A percentile compares a stretch with the other conserved stretches of the same genome.
These are phyloP conservation scores for Sipha flava DNA, from an alignment of 1,140 invertebrate genomes.

Conservation along the genomic window DNA sequence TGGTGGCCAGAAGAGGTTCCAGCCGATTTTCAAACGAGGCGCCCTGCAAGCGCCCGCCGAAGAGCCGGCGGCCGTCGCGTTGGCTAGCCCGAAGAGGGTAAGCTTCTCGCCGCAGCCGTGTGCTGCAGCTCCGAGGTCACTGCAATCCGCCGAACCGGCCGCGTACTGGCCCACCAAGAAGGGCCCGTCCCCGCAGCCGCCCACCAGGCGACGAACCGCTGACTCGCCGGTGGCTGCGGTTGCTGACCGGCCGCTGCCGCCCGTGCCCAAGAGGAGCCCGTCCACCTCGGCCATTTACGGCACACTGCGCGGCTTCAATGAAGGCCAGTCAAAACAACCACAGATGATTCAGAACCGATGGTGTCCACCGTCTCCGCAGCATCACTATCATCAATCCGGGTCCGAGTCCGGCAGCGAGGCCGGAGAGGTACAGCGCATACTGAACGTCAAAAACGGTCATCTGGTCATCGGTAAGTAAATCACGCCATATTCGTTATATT, in stretches of 20 bases:
- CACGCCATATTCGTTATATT: not conserved
- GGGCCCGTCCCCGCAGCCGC: slow-evolving; percentile 35
- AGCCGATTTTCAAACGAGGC: slow-evolving; percentile 14
- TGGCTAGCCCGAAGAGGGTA: not conserved
- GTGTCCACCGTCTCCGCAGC: not conserved
- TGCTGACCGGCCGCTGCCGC: slow-evolving; percentile 30
- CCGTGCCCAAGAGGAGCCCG: slow-evolving; percentile 28
- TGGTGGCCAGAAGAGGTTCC: not conserved
- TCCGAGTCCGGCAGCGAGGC: slow-evolving; percentile 40
- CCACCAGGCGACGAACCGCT: slow-evolving; percentile 32
- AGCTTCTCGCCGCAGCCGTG: not conserved
- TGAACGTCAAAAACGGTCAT: slow-evolving; percentile 28
- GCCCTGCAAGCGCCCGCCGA: not conserved
- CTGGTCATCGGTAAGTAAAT: not conserved
- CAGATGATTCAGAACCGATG: slow-evolving; percentile 12
- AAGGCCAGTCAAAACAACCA: not conserved
- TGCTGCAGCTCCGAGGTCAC: too few species aligned
- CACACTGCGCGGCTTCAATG: not conserved
- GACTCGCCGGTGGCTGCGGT: not conserved
- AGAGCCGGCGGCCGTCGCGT: not conserved
- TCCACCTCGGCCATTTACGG: slow-evolving; percentile 19
- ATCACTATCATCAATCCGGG: slow-evolving; percentile 35
- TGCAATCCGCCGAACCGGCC: not conserved
- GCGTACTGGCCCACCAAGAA: slow-evolving; percentile 38
- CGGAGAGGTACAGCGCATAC: slow-evolving; percentile 38